Base-by-base conservation (phyloP, 2,888 invertebrate species). In the Heliconius aoede region DNA sequence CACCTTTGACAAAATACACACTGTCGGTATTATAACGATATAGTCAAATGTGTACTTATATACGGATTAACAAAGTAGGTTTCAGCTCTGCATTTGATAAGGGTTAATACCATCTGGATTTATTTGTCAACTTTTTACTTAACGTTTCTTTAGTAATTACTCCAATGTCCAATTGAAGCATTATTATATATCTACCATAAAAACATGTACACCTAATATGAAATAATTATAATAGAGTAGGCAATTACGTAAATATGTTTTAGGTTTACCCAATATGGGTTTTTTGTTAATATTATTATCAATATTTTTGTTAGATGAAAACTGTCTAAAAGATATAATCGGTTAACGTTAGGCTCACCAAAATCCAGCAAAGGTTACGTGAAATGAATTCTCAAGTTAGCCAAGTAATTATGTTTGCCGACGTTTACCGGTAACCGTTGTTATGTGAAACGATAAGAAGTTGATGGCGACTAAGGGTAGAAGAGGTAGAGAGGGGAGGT, bases 41-140 rank as follows among this genome's bases (percentile, higher is more conserved):
- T 46, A 24, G 36, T 26, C 55, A 55, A 46, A 62, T 65, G 51
- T 62, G 60, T 30, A 46, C 7, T 46, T 46, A 74, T 40, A 76
- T 36, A 73, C 4, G 46, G 62, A 64, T 64, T 64, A 62, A n/a
- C 30, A 62, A n/a, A 64, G 46, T 46, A 46, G 15, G n/a, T 28
- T 30, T 62, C 62, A 64, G 30, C 36, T 64, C 26, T 62, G 40
- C 21, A 30, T 51, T 36, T 76, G 76, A 76, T 32, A 65, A 93
- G 93, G 93, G 93, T 93, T 91, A 90, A 92, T 89, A 90, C 91
- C 90, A 89, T 90, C 90, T 90, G 88, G 91, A 89, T 92, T 90
- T 90, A 86, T 83, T 86, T 89, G 90, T 92, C 93, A 92, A 89
- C 88, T 91, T 92, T 92, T 92, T 90, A 86, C 60, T 75, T 64